Percentiles rank a stretch among this genome's conserved stretches.
These are phyloP conservation scores for Labroides dimidiatus DNA, from an alignment of 2,797 vertebrate genomes.

Conservation along the genomic window DNA sequence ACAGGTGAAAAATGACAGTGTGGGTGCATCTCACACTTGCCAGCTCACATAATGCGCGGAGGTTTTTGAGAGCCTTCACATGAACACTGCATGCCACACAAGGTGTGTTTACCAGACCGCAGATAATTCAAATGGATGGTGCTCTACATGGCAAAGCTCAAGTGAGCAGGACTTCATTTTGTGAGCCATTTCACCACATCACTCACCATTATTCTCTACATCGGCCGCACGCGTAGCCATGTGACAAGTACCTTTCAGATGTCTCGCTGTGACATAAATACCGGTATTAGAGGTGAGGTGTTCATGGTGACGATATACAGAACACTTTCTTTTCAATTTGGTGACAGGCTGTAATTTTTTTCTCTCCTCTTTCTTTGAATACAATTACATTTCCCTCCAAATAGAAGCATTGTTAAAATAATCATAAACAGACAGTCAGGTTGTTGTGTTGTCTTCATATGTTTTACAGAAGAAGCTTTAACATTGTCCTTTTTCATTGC, in stretches of 20 bases:
- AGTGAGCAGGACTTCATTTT: conserved; percentile 77
- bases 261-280: conserved; percentile 42
- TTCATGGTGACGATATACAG: conserved; percentile 22
- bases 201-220: conserved; percentile 75
- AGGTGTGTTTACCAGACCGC: conserved; percentile 72
- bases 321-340: conserved; percentile 11
- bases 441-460: neutral
- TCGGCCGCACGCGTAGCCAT: conserved; percentile 46
- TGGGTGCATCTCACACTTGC: conserved; percentile 26
- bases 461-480: neutral
- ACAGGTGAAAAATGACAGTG: conserved; percentile 52
- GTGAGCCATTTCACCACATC: conserved; percentile 80
- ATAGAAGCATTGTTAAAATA: conserved; percentile 6
- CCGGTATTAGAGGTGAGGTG: conserved; percentile 40
- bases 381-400: neutral
- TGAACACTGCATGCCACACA: conserved; percentile 47
- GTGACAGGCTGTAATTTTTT: neutral
- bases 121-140: conserved; percentile 78
- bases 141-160: conserved; percentile 55
- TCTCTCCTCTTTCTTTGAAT: neutral
- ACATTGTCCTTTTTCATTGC: neutral
- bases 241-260: conserved; percentile 58
- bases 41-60: conserved; percentile 48
- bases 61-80: conserved; percentile 37
- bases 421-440: conserved; percentile 14